Evolutionary conservation across 1,140 invertebrate genomes (phyloP).

Genomic region (Wiebesia pumilae): DNA sequence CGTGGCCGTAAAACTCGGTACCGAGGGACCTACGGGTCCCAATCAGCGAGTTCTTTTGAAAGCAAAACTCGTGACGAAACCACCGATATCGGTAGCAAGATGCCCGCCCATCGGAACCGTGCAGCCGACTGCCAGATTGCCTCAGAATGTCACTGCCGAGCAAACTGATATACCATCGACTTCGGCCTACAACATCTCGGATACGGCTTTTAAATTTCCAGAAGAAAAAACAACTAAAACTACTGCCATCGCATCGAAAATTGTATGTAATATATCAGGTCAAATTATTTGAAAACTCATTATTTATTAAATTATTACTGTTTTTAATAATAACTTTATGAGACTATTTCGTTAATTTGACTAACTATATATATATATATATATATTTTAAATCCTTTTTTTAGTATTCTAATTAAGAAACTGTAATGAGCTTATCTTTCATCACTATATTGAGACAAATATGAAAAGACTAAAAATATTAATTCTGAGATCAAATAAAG

Average conservation of each 20-base stretch:
- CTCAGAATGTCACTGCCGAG: conserved; percentile 56
- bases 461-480: no score
- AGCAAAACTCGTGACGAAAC: conserved; percentile 81
- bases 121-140: conserved; percentile 75
- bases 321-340: no score
- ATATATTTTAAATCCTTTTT: no score
- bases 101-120: conserved; percentile 78
- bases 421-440: no score
- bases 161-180: conserved; percentile 61
- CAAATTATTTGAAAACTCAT: no score
- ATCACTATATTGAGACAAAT: no score
- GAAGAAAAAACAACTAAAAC: background rate
- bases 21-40: conserved; percentile 78
- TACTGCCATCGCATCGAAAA: background rate
- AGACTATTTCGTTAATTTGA: background rate
- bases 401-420: no score
- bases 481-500: no score
- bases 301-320: no score
- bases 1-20: conserved; percentile 81
- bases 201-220: background rate
- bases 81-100: conserved; percentile 73
- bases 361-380: no score
- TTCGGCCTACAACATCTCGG: conserved; percentile 33
- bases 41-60: conserved; percentile 80
- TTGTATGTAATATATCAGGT: background rate